Evolutionary conservation across 2,888 invertebrate species (phyloP), one percentile per base, ranked within the genome.

Genomic region (Biston betularia): DNA sequence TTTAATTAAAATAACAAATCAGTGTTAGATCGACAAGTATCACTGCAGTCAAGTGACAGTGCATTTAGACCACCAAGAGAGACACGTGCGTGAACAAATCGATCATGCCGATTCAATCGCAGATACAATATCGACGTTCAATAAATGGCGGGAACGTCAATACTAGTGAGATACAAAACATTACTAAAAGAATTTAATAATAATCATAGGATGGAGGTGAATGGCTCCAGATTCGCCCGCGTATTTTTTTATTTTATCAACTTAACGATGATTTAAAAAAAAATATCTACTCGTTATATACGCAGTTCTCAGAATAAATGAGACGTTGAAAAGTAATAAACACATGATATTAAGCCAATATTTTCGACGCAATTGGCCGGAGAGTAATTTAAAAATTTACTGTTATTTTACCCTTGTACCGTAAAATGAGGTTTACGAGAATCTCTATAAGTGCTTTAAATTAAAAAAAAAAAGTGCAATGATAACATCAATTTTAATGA

Each of bases 41-140:
- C n/a, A 59, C 24, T 64, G 49, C 38, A 45, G 24, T 45, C 52
- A 61, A 65, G 61, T 65, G 34, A 50, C 53, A 15, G 40, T 59
- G 49, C 54, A 48, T 61, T 50, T 59, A 53, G 83, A 81, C 82
- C 83, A 83, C 82, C 77, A 24, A 1, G 72, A 73, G 67, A 45
- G 71, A 73, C 69, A 70, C 73, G 35, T 75, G 78, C 79, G 78
- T 75, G 79, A 77, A 76, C 73, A 75, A 76, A 83, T 84, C 82
- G 80, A 81, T 82, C 79, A 81, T 78, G 77, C 75, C 69, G 75
- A 81, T 79, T 77, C 74, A 76, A 83, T 83, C 74, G 75, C 75
- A 71, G 65, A 69, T 70, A 72, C 45, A 68, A 46, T 58, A 65
- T 63, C 59, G 74, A 69, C 72, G 15, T 46, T 35, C 46, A 46